A percentile compares a stretch with the other conserved stretches of the same genome.
Conservation (phyloP, 2,113 vertebrate species). For the Furnarius figulus region DNA sequence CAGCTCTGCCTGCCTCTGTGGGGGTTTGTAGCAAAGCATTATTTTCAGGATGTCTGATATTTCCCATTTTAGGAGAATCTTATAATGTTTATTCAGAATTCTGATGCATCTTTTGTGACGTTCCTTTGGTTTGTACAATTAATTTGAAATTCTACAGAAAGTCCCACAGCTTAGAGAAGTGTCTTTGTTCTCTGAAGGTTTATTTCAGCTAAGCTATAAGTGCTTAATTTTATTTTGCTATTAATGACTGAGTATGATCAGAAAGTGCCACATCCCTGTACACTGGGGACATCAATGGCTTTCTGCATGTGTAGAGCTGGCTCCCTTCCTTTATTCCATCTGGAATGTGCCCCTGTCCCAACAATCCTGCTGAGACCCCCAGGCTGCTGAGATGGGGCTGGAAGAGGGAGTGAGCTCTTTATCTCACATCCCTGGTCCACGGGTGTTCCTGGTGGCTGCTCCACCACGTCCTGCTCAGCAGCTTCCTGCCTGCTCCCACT, state of each 20-base stretch:
- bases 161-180: background rate
- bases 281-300: background rate
- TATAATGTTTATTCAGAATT: background rate
- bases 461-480: background rate
- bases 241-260: background rate
- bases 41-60: background rate
- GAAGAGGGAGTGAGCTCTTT: background rate
- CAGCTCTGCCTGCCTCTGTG: background rate
- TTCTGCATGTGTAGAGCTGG: background rate
- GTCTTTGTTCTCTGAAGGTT: background rate
- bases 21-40: background rate
- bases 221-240: background rate
- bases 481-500: background rate
- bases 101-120: background rate
- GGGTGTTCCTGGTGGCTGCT: background rate
- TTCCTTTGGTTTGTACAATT: background rate
- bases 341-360: background rate
- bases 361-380: background rate
- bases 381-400: background rate
- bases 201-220: background rate
- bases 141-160: background rate
- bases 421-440: accelerated
- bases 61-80: background rate
- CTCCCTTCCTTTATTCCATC: background rate
- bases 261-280: background rate